Conservation (phyloP, 2,113 vertebrate genomes). For the Myiozetetes cayanensis region DNA sequence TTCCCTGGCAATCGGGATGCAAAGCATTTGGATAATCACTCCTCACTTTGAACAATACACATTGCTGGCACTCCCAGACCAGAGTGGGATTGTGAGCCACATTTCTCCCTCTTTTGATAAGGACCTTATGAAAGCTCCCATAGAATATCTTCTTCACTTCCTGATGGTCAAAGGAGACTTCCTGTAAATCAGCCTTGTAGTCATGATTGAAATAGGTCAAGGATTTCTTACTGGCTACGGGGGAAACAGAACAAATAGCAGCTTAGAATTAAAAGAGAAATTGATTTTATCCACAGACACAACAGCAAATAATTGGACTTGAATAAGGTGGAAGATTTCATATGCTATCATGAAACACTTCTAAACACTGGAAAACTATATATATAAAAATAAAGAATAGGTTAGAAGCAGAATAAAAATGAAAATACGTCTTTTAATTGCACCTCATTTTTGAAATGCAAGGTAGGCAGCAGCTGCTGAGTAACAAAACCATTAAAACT, state of each 20-base stretch:
- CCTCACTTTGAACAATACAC: not conserved
- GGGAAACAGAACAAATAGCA: not conserved
- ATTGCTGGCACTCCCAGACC: not conserved
- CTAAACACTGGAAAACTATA: not conserved
- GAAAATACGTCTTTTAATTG: not conserved
- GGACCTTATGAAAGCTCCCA: slow-evolving; percentile 95
- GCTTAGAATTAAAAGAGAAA: not conserved
- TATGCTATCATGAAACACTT: not conserved
- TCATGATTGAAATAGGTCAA: slow-evolving; percentile 90
- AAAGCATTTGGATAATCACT: not conserved
- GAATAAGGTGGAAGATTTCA: not conserved
- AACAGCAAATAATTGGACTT: not conserved
- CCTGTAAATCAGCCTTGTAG: slow-evolving; percentile 84
- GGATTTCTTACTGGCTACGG: slow-evolving; percentile 80
- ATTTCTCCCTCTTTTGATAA: slow-evolving; percentile 1
- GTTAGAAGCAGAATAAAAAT: not conserved
- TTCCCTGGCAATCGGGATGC: not conserved
- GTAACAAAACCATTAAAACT: not conserved
- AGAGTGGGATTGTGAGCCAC: not conserved
- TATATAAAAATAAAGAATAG: not conserved
- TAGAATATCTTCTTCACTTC: slow-evolving; percentile 91
- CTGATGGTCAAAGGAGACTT: slow-evolving; percentile 86
- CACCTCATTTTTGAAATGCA: not conserved
- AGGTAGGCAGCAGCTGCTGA: not conserved
- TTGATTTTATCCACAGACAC: not conserved